A percentile compares a stretch with the other conserved stretches of the same genome.
These are phyloP conservation scores for Morelia viridis DNA, from an alignment of 2,797 vertebrate species.

Conservation along the genomic window DNA sequence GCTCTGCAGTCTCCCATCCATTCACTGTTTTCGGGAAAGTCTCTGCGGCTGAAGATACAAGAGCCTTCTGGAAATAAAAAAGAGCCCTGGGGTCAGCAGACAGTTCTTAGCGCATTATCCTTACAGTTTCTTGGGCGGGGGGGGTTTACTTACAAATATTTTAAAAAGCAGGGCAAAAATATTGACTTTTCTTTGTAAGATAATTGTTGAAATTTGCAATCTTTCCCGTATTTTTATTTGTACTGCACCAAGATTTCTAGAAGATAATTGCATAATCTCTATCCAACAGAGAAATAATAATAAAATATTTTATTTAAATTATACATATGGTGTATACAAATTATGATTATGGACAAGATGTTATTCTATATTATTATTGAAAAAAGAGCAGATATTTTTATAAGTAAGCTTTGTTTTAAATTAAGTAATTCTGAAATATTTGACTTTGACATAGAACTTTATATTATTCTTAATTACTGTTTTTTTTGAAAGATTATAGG, in stretches of 20 bases:
- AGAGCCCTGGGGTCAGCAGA: background rate
- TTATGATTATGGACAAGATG: background rate
- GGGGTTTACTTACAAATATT: background rate
- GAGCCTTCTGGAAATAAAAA: background rate
- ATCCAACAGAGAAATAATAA: background rate
- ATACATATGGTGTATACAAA: background rate
- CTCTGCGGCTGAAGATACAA: background rate
- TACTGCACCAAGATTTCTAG: background rate
- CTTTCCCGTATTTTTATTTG: background rate
- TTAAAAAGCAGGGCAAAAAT: background rate
- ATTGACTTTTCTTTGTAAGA: background rate
- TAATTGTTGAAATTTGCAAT: background rate
- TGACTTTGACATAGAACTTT: background rate
- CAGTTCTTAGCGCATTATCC: background rate
- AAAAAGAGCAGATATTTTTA: background rate
- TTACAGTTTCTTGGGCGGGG: background rate
- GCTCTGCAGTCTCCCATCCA: background rate
- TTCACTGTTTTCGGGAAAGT: background rate
- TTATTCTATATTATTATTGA: background rate
- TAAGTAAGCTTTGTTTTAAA: background rate
- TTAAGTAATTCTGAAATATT: background rate
- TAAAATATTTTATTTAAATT: background rate
- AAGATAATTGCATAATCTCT: background rate
- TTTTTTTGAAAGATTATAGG: background rate
- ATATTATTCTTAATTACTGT: background rate